phyloP scores from a whole-genome alignment of 2,113 vertebrate species.

The Sylvia atricapilla region DNA sequence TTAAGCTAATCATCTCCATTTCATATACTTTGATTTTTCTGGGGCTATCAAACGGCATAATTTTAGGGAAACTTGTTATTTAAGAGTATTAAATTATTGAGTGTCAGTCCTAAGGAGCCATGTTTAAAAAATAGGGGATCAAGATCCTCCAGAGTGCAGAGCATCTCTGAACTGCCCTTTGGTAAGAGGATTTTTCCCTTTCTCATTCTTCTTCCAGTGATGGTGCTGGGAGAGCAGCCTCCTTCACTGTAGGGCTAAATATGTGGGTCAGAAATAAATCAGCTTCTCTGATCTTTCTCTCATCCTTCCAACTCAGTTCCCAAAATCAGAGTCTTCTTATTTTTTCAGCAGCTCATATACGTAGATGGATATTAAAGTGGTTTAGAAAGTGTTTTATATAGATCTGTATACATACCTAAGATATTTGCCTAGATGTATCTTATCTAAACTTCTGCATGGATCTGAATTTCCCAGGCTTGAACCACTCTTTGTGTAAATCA shows the following conservation, averaged over 20 bases:
- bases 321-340: neutral
- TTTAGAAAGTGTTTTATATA: conserved; percentile 50
- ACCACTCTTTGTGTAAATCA: conserved; percentile 20
- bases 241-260: neutral
- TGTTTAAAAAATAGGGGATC: neutral
- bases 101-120: neutral
- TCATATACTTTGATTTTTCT: neutral
- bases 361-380: conserved; percentile 1
- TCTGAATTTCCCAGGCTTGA: conserved; percentile 53
- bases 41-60: neutral
- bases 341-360: neutral
- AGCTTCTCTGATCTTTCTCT: neutral
- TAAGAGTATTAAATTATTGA: neutral
- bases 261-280: neutral
- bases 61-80: neutral
- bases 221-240: neutral
- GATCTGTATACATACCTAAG: conserved; percentile 46
- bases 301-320: neutral
- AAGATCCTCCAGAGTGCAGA: neutral
- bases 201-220: neutral
- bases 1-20: neutral
- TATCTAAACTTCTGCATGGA: conserved; percentile 29
- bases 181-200: neutral
- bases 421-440: conserved; percentile 52
- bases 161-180: neutral